A percentile compares a stretch with the other conserved stretches of the same genome.
phyloP scores from a whole-genome alignment of 2,113 vertebrate species.

The Bufo bufo region DNA sequence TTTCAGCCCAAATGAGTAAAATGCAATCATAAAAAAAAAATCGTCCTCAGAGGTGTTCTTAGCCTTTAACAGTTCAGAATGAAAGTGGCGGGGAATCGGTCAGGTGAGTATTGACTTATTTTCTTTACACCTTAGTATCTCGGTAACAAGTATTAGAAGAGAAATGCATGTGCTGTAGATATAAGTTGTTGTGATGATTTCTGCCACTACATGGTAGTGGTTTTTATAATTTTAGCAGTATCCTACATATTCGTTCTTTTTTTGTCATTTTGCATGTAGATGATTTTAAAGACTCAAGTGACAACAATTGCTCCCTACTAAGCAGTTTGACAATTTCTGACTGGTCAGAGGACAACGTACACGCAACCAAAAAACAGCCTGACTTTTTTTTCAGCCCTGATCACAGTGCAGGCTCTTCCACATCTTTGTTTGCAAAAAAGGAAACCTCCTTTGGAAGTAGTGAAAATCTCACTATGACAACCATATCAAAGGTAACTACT shows the following conservation, averaged over 20 bases:
- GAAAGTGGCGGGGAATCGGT: too few relatives aligned
- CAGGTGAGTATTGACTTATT: too few relatives aligned
- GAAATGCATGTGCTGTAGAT: neutral
- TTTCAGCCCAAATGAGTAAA: too few relatives aligned
- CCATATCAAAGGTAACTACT: conserved; percentile 77
- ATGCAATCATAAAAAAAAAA: too few relatives aligned
- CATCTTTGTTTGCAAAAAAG: conserved; percentile 78
- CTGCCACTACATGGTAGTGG: neutral
- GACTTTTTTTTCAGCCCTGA: conserved; percentile 67
- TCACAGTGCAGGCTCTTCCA: conserved; percentile 68
- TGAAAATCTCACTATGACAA: conserved; percentile 82
- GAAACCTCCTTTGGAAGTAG: conserved; percentile 86
- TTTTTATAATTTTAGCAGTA: neutral
- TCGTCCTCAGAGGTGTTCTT: too few relatives aligned
- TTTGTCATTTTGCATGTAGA: conserved; percentile 89
- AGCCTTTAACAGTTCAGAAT: too few relatives aligned
- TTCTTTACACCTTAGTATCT: too few relatives aligned
- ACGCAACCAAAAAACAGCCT: conserved; percentile 73
- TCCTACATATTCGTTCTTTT: conserved; percentile 66
- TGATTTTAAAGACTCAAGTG: conserved; percentile 87
- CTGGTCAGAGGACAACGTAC: conserved; percentile 87
- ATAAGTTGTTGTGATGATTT: neutral
- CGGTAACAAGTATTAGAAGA: neutral
- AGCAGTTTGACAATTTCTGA: conserved; percentile 83
- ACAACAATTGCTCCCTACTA: conserved; percentile 72